phyloP scores from a whole-genome alignment of 2,797 vertebrate genomes.

The Acestrorhynchus altus region DNA sequence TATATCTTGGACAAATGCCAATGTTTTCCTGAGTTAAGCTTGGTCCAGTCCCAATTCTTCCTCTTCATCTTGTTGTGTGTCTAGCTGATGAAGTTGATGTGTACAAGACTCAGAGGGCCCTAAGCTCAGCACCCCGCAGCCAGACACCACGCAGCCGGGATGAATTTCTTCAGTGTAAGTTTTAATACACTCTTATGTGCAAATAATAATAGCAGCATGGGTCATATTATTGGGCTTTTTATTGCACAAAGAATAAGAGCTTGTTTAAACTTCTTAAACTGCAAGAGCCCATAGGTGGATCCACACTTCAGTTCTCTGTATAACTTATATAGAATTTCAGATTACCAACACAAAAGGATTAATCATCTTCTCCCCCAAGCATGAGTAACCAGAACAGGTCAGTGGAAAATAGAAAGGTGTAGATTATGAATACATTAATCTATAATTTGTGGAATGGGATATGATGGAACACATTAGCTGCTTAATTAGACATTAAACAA shows the following conservation, averaged over 20 bases:
- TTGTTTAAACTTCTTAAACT: neutral
- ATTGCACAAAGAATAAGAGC: conserved; percentile 36
- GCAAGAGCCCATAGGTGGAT: neutral
- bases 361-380: neutral
- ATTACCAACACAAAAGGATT: neutral
- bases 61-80: conserved; percentile 44
- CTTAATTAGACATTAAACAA: conserved; percentile 26
- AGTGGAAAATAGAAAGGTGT: neutral
- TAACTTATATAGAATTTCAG: neutral
- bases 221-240: neutral
- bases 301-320: neutral
- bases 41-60: neutral
- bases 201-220: conserved; percentile 2
- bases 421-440: neutral
- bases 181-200: conserved; percentile 9
- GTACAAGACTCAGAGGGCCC: conserved; percentile 67
- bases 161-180: conserved; percentile 83
- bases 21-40: neutral
- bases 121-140: conserved; percentile 37
- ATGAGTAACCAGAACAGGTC: conserved; percentile 33
- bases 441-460: neutral
- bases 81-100: conserved; percentile 74
- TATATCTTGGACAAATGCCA: neutral
- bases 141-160: conserved; percentile 68
- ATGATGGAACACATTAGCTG: neutral